Evolutionary conservation across 2,888 invertebrate genomes (phyloP), one percentile per base, ranked within the genome.

Genomic region (Chrysolina haemoptera): DNA sequence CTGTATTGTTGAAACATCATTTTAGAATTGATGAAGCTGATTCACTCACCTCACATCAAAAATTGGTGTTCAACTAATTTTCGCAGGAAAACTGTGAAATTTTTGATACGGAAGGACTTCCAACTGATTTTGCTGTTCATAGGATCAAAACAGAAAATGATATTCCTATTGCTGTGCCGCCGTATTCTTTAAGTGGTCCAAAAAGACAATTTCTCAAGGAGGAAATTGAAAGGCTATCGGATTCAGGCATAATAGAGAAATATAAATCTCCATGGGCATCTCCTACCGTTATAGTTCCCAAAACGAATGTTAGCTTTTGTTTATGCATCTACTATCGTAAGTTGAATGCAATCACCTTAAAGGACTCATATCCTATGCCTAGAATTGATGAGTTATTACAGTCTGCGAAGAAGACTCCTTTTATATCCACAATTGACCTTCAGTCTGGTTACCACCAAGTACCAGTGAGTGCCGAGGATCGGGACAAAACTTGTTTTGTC

Each of bases 391-490:
- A 43, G 43, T 10, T 43, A 43, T 43, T 43, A 4, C 43, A 43
- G 14, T 4, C 43, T 43, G 43, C 43, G 43, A 43, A 43, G 6
- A 43, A 43, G 59, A 59, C 59, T 8, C 59, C 59, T 20, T 20
- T 59, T 22, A 59, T 59, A 22, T 59, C 59, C 16, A 68, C 74
- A 48, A 71, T 71, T 22, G 68, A 71, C 27, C 46, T 75, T 14
- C 65, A 65, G 18, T 69, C 55, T 18, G 75, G 69, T 18, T 75
- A 64, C 43, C 68, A 63, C 50, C 72, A 72, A 40, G 66, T 75
- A 35, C 55, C 64, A 18, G 62, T 69, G 18, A 59, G 16, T 27
- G 59, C 59, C 59, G 62, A 65, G 46, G 66, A 65, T 50, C 62
- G 46, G 68, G 73, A 70, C 18, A 68, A 71, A 74, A 71, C 68